Evolutionary conservation across 2,888 invertebrate species (phyloP).

Genomic region (Cephus nigrinus): DNA sequence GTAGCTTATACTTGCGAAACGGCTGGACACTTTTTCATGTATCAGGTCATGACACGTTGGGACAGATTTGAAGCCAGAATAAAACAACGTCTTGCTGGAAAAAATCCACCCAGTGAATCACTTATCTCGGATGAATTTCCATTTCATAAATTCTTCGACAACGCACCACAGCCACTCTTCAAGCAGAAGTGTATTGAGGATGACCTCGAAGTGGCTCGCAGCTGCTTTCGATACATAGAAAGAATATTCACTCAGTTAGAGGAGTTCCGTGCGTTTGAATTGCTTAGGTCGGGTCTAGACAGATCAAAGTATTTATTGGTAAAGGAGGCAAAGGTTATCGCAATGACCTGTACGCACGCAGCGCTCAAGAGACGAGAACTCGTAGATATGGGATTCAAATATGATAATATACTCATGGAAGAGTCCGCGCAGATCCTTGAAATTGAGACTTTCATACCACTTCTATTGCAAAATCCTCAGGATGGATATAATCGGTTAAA

Average conservation of each 20-base stretch:
- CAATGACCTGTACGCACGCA: conserved; percentile 99
- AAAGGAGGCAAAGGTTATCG: conserved; percentile 99
- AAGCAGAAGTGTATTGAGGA: conserved; percentile 80
- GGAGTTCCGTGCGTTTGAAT: conserved; percentile 97
- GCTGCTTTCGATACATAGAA: conserved; percentile 94
- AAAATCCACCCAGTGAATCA: conserved; percentile 62
- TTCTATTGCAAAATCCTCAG: conserved; percentile 97
- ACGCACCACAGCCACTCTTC: conserved; percentile 94
- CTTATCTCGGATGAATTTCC: conserved; percentile 87
- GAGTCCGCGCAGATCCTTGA: conserved; percentile 99
- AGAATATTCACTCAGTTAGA: conserved; percentile 97
- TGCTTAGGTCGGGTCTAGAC: conserved; percentile 94
- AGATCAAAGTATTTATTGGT: conserved; percentile 96
- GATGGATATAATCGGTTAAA: conserved; percentile 96
- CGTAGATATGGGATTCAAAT: conserved; percentile 95
- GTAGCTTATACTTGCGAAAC: conserved; percentile 98
- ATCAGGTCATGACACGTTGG: conserved; percentile 93
- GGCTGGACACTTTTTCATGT: conserved; percentile 97
- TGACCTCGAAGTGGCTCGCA: conserved; percentile 89
- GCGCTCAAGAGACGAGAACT: conserved; percentile 96
- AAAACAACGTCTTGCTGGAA: conserved; percentile 67
- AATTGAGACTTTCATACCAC: conserved; percentile 99
- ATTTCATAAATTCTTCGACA: conserved; percentile 91
- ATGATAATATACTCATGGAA: conserved; percentile 99
- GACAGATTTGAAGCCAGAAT: conserved; percentile 82